phyloP scores from a whole-genome alignment of 2,888 invertebrate genomes.

The Apotomis capreana region DNA sequence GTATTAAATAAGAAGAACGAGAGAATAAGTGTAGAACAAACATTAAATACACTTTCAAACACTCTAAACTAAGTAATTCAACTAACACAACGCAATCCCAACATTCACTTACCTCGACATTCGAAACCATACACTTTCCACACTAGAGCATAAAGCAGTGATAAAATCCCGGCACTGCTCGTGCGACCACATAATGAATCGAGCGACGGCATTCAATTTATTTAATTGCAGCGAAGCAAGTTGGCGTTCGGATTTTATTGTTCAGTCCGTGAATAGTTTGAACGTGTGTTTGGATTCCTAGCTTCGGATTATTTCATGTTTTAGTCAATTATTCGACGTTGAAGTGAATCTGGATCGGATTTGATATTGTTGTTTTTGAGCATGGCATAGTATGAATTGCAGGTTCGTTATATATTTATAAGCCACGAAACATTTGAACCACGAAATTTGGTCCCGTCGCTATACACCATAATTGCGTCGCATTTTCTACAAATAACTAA shows the following conservation, averaged over 20 bases:
- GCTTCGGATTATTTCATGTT: constrained; percentile 30
- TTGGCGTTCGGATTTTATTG: constrained; percentile 55
- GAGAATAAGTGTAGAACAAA: too few species aligned
- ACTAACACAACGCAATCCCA: background rate
- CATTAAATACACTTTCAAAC: too few species aligned
- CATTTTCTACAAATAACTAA: too few species aligned
- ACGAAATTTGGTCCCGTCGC: too few species aligned
- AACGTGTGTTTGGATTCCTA: constrained; percentile 32
- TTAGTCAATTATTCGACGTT: constrained; percentile 9
- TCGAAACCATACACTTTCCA: constrained; percentile 3
- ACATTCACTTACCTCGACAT: constrained; percentile 9
- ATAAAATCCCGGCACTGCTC: constrained; percentile 28
- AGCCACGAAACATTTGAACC: too few species aligned
- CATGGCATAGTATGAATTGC: too few species aligned
- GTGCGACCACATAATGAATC: constrained; percentile 44
- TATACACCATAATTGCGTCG: too few species aligned
- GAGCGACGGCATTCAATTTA: constrained; percentile 58
- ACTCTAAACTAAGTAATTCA: background rate
- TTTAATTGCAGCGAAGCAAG: constrained; percentile 57
- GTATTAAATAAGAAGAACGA: too few species aligned
- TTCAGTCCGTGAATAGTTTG: constrained; percentile 42
- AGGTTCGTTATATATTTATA: too few species aligned
- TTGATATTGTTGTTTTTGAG: too few species aligned
- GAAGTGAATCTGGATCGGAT: too few species aligned
- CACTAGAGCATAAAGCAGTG: constrained; percentile 36